These are phyloP conservation scores for Malachius bipustulatus DNA, from an alignment of 2,888 invertebrate species.

Conservation along the genomic window DNA sequence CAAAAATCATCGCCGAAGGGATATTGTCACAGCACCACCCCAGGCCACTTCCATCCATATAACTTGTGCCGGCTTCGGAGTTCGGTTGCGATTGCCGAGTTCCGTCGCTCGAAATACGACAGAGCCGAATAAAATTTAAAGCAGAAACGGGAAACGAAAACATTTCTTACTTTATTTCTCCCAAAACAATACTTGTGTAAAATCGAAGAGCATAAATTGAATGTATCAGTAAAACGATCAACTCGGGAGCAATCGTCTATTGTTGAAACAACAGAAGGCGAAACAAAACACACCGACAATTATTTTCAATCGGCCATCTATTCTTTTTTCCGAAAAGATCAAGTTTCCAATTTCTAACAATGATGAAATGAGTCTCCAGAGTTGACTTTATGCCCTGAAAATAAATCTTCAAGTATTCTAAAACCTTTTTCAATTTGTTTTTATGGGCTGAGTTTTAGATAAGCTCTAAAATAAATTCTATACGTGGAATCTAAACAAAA, in stretches of 20 bases:
- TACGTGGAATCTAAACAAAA: no score
- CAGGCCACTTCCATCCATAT: slow-evolving; percentile 1
- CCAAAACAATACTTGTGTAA: slow-evolving; percentile 33
- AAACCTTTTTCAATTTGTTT: slow-evolving; percentile 31
- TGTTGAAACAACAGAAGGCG: slow-evolving; percentile 28
- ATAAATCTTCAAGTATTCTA: slow-evolving; percentile 30
- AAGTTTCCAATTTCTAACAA: slow-evolving; percentile 29
- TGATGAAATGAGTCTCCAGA: slow-evolving; percentile 28
- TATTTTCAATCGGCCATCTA: slow-evolving; percentile 36
- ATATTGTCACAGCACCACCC: slow-evolving; percentile 11
- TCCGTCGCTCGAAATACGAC: slow-evolving; percentile 13
- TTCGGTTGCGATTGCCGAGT: no score
- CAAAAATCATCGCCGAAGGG: slow-evolving; percentile 23
- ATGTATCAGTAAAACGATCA: slow-evolving; percentile 35
- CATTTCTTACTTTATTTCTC: slow-evolving; percentile 34
- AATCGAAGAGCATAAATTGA: slow-evolving; percentile 34
- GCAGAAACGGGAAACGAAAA: slow-evolving; percentile 16
- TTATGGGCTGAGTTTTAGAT: no score
- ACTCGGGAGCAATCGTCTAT: slow-evolving; percentile 34
- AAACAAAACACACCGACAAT: slow-evolving; percentile 35
- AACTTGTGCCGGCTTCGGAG: no score
- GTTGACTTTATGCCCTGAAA: slow-evolving; percentile 30
- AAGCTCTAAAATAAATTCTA: no score
- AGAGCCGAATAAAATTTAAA: slow-evolving; percentile 15
- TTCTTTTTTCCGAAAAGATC: slow-evolving; percentile 24